Evolutionary conservation across 2,113 vertebrate species (phyloP), one percentile per base, ranked within the genome.

Genomic region (Gulo gulo): DNA sequence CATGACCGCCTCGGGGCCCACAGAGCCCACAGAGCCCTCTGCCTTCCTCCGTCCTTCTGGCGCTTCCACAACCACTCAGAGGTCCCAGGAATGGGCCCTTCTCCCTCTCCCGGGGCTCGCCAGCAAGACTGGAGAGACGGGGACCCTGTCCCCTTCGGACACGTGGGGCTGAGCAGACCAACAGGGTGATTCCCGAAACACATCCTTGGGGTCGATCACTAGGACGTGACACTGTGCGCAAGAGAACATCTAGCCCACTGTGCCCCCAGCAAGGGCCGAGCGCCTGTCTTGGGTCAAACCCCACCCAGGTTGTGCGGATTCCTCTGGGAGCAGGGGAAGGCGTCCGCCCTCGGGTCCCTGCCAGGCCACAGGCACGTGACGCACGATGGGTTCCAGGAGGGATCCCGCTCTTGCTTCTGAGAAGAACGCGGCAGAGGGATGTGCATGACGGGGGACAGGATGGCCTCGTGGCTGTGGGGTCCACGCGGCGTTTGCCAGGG

Each of bases 241-340:
- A 7, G 52, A 63, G 15, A 24, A 45, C 15, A 13, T 45, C 2
- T 0, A 4, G 2, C 23, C 45, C 6, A 2, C 26, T 21, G 3
- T 14, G 7, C 20, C 9, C 23, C 9, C 61, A 9, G 26, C 7
- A 14, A 12, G 26, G 29, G 2, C 2, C 6, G 29, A 92, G 59
- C 26, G 7, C 26, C 36, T 36, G 3, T 15, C 2, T 3, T 0
- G 1, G 78, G 18, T 6, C n/a, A 3, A 61, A 29, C 29, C 15
- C 23, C 0, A 2, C 2, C 11, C 4, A 0, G 31, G 61, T 2
- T 0, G 0, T 10, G 9, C 14, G 4, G 31, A 10, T 4, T 4
- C 39, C 13, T 13, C 26, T 0, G 2, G 1, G 13, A 42, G 26
- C 34, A 14, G 13, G 63, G 36, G 23, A 13, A 26, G 31, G 11